phyloP scores from a whole-genome alignment of 2,888 invertebrate species.

The Trisateles emortualis region DNA sequence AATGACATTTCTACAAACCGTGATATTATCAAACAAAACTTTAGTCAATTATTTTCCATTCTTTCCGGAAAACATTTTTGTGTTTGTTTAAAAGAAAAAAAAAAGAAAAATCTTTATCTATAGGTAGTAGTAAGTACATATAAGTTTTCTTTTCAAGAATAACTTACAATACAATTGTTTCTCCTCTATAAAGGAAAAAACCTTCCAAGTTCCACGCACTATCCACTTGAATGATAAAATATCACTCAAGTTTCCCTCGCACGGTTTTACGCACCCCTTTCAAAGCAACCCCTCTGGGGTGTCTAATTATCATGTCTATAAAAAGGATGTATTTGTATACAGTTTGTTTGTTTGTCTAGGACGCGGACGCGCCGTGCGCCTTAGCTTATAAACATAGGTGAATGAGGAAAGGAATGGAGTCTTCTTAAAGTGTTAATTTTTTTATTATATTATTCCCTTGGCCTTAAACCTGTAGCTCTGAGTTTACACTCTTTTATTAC shows the following conservation, averaged over 20 bases:
- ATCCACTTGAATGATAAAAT: background rate
- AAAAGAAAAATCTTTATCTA: too few species aligned
- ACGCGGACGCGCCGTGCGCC: conserved; percentile 42
- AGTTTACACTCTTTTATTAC: too few species aligned
- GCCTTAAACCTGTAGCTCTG: too few species aligned
- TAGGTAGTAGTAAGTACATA: too few species aligned
- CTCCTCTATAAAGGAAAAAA: too few species aligned
- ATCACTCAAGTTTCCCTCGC: background rate
- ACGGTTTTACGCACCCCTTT: conserved; percentile 4
- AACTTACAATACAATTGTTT: background rate
- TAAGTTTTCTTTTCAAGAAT: background rate
- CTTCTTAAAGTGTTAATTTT: background rate
- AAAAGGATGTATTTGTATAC: conserved; percentile 47
- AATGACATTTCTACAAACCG: too few species aligned
- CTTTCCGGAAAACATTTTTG: too few species aligned
- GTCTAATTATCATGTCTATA: conserved; percentile 37
- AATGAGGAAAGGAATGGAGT: conserved; percentile 33
- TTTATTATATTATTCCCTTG: background rate
- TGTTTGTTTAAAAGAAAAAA: too few species aligned
- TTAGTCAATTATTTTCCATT: too few species aligned
- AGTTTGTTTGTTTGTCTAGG: conserved; percentile 57
- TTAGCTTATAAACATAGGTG: conserved; percentile 28
- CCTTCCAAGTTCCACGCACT: background rate
- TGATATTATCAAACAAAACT: too few species aligned
- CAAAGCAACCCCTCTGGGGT: conserved; percentile 15